Evolutionary conservation across 2,888 invertebrate species (phyloP), one percentile per base, ranked within the genome.

Genomic region (Drosophila mimetica): DNA sequence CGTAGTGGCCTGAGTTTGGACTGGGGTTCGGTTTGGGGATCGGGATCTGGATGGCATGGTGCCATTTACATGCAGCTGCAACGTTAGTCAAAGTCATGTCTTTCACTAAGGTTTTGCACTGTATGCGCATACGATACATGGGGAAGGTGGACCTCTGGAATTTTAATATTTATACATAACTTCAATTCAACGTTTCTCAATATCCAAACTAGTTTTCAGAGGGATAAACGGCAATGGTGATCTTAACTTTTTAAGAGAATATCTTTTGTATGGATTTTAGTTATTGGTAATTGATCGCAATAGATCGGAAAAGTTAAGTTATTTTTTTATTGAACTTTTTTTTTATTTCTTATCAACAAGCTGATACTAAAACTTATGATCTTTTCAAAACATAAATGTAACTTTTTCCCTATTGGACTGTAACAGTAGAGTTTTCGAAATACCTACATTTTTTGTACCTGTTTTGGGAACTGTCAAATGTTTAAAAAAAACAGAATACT

Each of bases 11-110:
- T 14, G 60, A 37, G 37, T 4, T 39, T 11, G 36, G 50, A 4
- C 11, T 22, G 7, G 28, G 22, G 13, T 4, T 14, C 20, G 20
- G 13, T n/a, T 1, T 18, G 18, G 20, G 20, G 53, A 22, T 22
- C 16, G 48, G 46, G 44, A 9, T 25, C 22, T 14, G 44, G 25
- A 61, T 71, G 67, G 84, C 73, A 71, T 72, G 75, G 85, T 60
- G 78, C 81, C 75, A 89, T 84, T 87, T 76, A 76, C 77, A 79
- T 87, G 76, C 79, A 76, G 81, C 83, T 73, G 76, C 79, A 83
- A 86, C 88, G 88, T 84, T 88, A 86, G 55, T 86, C 84, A 84
- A 84, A 88, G 84, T 84, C 88, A 88, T 77, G 83, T 79, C 74
- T 75, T 70, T 74, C 79, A 70, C 79, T 60, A 74, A 67, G 73